Base-by-base conservation (phyloP, 1,140 invertebrate genomes). In the Parapsyche elsis region DNA sequence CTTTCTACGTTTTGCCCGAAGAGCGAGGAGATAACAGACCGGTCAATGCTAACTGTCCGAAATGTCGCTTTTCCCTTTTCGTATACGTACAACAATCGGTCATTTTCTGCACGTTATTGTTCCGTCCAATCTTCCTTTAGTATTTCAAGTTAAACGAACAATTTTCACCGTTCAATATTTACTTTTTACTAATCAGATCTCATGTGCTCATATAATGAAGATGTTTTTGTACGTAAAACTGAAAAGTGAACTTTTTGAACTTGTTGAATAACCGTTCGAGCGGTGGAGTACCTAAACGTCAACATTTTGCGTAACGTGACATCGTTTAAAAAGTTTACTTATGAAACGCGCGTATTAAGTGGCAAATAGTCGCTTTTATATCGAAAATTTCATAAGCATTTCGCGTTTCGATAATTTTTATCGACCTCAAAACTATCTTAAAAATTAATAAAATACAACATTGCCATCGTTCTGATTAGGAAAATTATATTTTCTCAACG, bases 41-140 rank as follows among this genome's bases (percentile, higher is more conserved):
- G 21, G 21, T 14, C 21, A 30, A 67, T 67, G 7, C 64, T 21
- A 67, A 26, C 21, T 67, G 64, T 67, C 57, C 64, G 64, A 67
- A 67, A 67, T 67, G 64, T 67, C 64, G 24, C 64, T 30, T 67
- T 67, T 67, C 24, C 64, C 64, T 67, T 67, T 67, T 67, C 64
- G 57, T 19, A 61, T 19, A n/a, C n/a, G n/a, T n/a, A n/a, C n/a
- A n/a, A n/a, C n/a, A n/a, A n/a, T n/a, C n/a, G n/a, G 57, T 19
- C 7, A 38, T 38, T 4, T 38, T 38, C 7, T 7, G 30, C 30
- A 38, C 1, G 1, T 38, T 38, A 38, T 38, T 38, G 30, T n/a
- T n/a, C n/a, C n/a, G n/a, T n/a, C n/a, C n/a, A n/a, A n/a, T n/a
- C 30, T 38, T 38, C 30, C 30, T 38, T 38, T 38, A 38, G 1